Evolutionary conservation across 2,888 invertebrate species (phyloP), one percentile per base, ranked within the genome.

Genomic region (Phrixothrix hirtus): DNA sequence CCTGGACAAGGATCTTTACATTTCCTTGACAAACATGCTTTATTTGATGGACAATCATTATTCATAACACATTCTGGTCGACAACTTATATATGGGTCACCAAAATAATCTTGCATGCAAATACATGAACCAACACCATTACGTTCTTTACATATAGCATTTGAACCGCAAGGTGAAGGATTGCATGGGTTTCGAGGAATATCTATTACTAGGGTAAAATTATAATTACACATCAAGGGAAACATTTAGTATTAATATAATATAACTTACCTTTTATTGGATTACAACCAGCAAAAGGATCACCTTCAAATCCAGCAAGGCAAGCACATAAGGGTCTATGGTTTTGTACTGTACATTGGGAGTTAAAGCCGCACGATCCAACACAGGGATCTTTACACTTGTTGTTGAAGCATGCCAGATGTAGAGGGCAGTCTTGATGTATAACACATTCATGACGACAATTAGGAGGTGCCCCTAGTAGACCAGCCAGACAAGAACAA

Each of bases 361-460:
- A 86, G 66, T 89, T 88, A 60, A 87, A 84, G 14, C 89, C 88
- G 65, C 89, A 89, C 2, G 88, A 85, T 15, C 88, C 88, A 3
- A 81, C 76, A 65, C 90, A 91, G 0, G 90, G 89, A 71, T 90
- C 86, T 55, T 83, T 78, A 67, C 92, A 92, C 61, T 83, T 86
- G 61, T 85, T 81, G 59, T 83, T 82, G 9, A 86, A 78, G 68
- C 91, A 92, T 12, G 89, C 85, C 14, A 88, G 79, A 55, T 85
- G 81, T 12, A 84, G 81, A 0, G 88, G 87, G 67, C 91, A 91
- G 65, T 90, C 89, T 70, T 87, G 85, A 69, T 89, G 85, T 63
- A 89, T 87, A 35, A 86, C 78, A 70, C 90, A 90, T 71, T 89
- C 87, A 0, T 88, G 89, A 39, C 89, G 81, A 64, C 89, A 89